Conservation (phyloP, 2,888 invertebrate genomes). For the Uropetala carovei region DNA sequence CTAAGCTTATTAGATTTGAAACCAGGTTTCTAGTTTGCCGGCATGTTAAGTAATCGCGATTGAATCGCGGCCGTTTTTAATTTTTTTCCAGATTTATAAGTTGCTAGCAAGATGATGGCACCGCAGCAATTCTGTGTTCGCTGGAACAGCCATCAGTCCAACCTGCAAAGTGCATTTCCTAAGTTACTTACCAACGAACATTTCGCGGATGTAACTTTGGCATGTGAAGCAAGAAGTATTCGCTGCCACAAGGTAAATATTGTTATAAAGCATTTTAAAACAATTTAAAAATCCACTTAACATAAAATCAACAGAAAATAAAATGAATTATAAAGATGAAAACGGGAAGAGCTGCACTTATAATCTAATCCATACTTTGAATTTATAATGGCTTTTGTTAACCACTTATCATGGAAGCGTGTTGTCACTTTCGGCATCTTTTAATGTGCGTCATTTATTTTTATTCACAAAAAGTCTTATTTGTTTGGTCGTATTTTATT, state of each 20-base stretch:
- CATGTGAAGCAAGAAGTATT: slow-evolving; percentile 73
- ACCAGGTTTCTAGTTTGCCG: not conserved
- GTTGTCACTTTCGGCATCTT: too few relatives aligned
- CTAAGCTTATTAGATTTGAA: not conserved
- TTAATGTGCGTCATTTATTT: too few relatives aligned
- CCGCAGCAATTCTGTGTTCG: slow-evolving; percentile 77
- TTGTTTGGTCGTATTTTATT: too few relatives aligned
- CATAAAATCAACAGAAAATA: too few relatives aligned
- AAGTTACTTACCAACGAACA: slow-evolving; percentile 72
- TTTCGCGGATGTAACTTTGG: slow-evolving; percentile 73
- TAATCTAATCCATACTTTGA: too few relatives aligned
- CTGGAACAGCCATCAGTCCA: slow-evolving; percentile 74
- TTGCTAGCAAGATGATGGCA: slow-evolving; percentile 48
- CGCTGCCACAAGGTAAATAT: slow-evolving; percentile 72
- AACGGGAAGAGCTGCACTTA: too few relatives aligned
- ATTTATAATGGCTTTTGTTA: too few relatives aligned
- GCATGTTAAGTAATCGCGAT: not conserved
- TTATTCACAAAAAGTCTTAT: too few relatives aligned
- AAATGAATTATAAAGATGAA: too few relatives aligned
- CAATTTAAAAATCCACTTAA: too few relatives aligned
- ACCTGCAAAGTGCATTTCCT: slow-evolving; percentile 72
- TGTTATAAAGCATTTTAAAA: not conserved
- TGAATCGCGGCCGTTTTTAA: not conserved
- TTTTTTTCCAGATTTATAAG: slow-evolving; percentile 38
- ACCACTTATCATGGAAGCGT: too few relatives aligned